A percentile compares a stretch with the other conserved stretches of the same genome.
These are phyloP conservation scores for Pangasius djambal DNA, from an alignment of 2,797 vertebrate genomes.

Conservation along the genomic window DNA sequence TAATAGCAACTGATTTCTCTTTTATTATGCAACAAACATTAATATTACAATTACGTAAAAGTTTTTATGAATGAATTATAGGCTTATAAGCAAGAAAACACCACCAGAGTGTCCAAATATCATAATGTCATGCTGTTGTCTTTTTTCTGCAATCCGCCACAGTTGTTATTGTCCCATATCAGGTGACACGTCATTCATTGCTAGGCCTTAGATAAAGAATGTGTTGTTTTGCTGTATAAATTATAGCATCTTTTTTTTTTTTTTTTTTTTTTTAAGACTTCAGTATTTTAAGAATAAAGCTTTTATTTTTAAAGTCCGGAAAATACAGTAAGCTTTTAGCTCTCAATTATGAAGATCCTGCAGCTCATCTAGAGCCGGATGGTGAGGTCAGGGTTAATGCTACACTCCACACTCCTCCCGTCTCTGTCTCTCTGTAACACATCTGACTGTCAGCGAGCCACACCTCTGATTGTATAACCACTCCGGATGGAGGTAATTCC, in stretches of 20 bases:
- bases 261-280: neutral
- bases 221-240: neutral
- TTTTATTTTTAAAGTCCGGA: neutral
- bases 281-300: neutral
- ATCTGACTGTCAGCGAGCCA: slow-evolving; percentile 27
- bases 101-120: neutral
- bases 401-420: neutral
- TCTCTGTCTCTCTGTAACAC: slow-evolving; percentile 10
- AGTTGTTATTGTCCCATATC: neutral
- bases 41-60: too few relatives aligned
- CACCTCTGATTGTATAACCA: slow-evolving; percentile 38
- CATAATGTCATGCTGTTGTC: neutral
- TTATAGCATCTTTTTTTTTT: neutral
- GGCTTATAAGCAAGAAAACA: neutral
- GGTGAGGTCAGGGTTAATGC: slow-evolving; percentile 12
- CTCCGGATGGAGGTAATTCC: slow-evolving; percentile 36
- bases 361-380: neutral
- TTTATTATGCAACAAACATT: neutral
- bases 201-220: neutral
- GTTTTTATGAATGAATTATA: too few relatives aligned
- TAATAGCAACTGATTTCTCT: neutral
- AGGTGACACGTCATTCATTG: neutral
- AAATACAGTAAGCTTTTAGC: neutral
- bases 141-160: neutral
- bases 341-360: neutral